A percentile compares a stretch with the other conserved stretches of the same genome.
phyloP scores from a whole-genome alignment of 2,113 vertebrate species.

The Megaceryle torquata region DNA sequence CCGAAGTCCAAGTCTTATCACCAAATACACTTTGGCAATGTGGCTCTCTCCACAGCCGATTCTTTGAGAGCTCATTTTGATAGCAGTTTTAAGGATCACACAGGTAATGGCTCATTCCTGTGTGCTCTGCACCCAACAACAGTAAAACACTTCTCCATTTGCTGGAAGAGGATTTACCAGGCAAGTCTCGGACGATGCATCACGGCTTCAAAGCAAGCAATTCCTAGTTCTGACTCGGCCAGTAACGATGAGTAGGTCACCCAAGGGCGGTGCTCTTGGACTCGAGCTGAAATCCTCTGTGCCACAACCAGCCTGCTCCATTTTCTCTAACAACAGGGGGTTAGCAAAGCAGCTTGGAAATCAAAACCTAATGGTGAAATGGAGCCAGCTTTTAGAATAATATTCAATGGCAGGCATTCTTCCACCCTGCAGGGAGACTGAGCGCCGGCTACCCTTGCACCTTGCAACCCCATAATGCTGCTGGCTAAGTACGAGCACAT shows the following conservation, averaged over 20 bases:
- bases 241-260: neutral
- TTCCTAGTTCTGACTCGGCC: neutral
- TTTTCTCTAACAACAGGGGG: neutral
- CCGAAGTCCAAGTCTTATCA: neutral
- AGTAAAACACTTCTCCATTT: neutral
- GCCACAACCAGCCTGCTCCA: neutral
- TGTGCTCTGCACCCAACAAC: neutral
- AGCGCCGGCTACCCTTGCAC: neutral
- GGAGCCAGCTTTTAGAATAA: neutral
- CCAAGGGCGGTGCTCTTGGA: neutral
- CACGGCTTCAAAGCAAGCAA: neutral
- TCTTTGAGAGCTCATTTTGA: neutral
- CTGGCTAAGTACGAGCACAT: neutral
- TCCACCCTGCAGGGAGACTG: neutral
- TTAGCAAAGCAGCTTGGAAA: neutral
- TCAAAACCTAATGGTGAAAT: neutral
- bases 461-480: neutral
- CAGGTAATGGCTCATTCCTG: neutral
- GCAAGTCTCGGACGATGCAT: neutral
- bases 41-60: neutral
- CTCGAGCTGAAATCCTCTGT: neutral
- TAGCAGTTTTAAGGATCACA: neutral
- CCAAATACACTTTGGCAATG: rapidly evolving
- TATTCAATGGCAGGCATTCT: neutral
- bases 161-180: neutral